These are phyloP conservation scores for Dendroctonus ponderosae DNA, from an alignment of 1,140 invertebrate species.

Conservation along the genomic window DNA sequence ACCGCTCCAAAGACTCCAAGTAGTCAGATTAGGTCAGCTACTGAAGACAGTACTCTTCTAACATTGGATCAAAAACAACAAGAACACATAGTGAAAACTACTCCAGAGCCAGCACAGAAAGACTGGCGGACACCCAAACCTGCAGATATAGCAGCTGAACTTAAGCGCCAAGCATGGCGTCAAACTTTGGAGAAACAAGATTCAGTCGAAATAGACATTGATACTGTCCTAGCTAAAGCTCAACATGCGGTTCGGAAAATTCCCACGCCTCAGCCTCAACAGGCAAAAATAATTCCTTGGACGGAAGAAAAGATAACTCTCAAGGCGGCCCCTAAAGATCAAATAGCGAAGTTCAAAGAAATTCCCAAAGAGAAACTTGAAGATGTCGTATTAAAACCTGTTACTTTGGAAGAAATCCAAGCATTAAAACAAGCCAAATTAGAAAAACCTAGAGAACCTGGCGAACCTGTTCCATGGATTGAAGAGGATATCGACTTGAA, in stretches of 20 bases:
- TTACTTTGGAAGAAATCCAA: constrained; percentile 27
- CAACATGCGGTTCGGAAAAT: constrained; percentile 13
- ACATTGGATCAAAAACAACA: no score
- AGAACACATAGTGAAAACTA: no score
- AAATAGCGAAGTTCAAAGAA: constrained; percentile 33
- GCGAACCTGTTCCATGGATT: constrained; percentile 49
- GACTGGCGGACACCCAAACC: constrained; percentile 23
- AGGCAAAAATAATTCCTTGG: constrained; percentile 37
- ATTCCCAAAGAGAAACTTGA: constrained; percentile 41
- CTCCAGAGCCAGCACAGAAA: not conserved
- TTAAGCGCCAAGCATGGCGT: constrained; percentile 1
- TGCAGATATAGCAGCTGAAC: constrained; percentile 1
- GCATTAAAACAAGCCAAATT: constrained; percentile 30
- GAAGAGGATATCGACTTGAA: constrained; percentile 52
- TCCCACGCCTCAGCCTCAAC: constrained; percentile 15
- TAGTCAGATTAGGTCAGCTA: no score
- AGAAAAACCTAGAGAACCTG: constrained; percentile 30
- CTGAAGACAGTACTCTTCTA: no score
- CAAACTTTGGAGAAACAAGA: constrained; percentile 22
- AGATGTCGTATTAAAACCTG: constrained; percentile 20
- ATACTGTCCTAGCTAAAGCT: constrained; percentile 21
- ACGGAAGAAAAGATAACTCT: constrained; percentile 41
- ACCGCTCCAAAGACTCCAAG: no score
- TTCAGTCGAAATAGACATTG: constrained; percentile 29
- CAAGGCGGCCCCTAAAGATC: constrained; percentile 42